Percentiles rank a stretch among this genome's conserved stretches.
Evolutionary conservation across 1,140 invertebrate genomes (phyloP).

Genomic region (Linepithema humile): DNA sequence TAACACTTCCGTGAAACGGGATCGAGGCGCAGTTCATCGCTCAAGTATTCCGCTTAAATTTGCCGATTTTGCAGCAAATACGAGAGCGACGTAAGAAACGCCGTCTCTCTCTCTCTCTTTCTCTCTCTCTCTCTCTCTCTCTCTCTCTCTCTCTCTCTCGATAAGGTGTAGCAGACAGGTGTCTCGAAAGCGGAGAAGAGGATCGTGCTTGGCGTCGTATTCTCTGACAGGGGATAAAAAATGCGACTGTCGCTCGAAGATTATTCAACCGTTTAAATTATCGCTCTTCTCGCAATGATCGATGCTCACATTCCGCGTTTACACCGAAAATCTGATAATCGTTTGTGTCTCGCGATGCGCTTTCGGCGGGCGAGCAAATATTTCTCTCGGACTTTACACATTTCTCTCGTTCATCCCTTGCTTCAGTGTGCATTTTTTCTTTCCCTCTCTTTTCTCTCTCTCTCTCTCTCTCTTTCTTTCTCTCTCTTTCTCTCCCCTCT

Average conservation of each 20-base stretch:
- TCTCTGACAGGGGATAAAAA: conserved; percentile 40
- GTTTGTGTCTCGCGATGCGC: conserved; percentile 40
- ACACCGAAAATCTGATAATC: conserved; percentile 46
- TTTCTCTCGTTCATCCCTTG: neutral
- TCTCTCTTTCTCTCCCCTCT: neutral
- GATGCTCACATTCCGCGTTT: conserved; percentile 49
- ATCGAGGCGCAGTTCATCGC: neutral
- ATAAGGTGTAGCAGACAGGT: conserved; percentile 40
- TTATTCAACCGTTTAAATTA: conserved; percentile 45
- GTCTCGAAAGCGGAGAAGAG: conserved; percentile 30
- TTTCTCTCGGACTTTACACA: conserved; percentile 11
- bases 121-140: no score
- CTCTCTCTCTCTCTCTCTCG: no score
- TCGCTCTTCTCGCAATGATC: conserved; percentile 52
- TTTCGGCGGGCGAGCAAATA: conserved; percentile 38
- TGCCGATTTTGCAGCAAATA: neutral
- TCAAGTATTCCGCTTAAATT: conserved; percentile 6
- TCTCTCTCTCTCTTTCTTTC: neutral
- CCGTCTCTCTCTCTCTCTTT: no score
- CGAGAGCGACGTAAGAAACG: neutral
- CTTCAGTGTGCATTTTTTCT: no score
- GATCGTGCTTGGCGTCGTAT: conserved; percentile 40
- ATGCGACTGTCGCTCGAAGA: conserved; percentile 27
- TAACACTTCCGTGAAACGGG: neutral
- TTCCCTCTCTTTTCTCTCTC: neutral